Evolutionary conservation across 2,113 vertebrate species (phyloP).

Genomic region (Proteles cristata): DNA sequence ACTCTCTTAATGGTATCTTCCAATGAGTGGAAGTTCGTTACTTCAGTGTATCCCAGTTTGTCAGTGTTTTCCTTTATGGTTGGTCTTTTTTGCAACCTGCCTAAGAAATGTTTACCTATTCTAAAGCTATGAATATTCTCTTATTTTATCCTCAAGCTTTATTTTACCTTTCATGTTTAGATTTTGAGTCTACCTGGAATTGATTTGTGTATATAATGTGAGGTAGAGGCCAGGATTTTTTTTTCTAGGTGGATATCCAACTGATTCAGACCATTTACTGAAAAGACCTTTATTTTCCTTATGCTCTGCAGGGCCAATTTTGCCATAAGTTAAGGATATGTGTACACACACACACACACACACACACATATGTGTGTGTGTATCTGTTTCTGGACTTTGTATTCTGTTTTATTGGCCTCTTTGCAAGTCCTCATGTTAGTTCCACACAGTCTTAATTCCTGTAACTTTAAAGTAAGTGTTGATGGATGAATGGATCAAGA

Average conservation of each 20-base stretch:
- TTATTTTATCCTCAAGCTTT: background rate
- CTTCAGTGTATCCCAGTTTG: background rate
- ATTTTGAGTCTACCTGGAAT: background rate
- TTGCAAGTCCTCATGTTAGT: background rate
- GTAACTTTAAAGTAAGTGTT: slow-evolving; percentile 2
- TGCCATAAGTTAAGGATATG: background rate
- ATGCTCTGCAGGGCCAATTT: background rate
- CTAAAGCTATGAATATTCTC: background rate
- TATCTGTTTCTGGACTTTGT: background rate
- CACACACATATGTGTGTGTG: accelerated
- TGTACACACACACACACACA: background rate
- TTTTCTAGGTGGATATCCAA: background rate
- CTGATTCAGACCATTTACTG: background rate
- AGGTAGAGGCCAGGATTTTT: background rate
- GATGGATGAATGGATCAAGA: too few species aligned
- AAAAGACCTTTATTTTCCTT: slow-evolving; percentile 1
- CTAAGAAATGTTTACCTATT: slow-evolving; percentile 20
- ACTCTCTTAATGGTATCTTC: background rate
- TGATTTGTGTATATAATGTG: background rate
- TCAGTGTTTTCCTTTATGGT: slow-evolving; percentile 18
- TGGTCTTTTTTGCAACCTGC: slow-evolving; percentile 1
- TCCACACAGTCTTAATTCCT: background rate
- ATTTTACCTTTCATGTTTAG: background rate
- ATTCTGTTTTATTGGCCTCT: background rate
- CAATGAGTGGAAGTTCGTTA: background rate